These are phyloP conservation scores for Nysson spinosus DNA, from an alignment of 2,888 invertebrate species.

Conservation along the genomic window DNA sequence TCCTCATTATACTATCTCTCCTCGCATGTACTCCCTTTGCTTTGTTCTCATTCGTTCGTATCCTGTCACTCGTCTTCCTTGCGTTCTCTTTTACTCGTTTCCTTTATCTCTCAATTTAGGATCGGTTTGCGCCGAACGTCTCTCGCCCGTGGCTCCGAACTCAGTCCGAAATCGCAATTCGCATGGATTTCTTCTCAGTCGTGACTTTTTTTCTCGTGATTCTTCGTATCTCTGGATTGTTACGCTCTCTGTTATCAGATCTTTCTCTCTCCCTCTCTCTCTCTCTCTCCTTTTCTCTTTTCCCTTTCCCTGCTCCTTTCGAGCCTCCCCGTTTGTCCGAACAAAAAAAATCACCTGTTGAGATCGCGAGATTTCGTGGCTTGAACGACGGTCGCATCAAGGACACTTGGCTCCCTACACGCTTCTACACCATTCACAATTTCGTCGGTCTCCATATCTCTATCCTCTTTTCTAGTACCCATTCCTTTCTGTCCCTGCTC, in stretches of 20 bases:
- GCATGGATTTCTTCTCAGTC: slow-evolving; percentile 56
- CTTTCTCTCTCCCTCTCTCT: slow-evolving; percentile 4
- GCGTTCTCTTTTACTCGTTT: slow-evolving; percentile 17
- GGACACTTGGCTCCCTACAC: slow-evolving; percentile 78
- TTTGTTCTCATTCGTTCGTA: slow-evolving; percentile 46
- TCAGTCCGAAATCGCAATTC: slow-evolving; percentile 66
- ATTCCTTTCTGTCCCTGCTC: slow-evolving; percentile 17
- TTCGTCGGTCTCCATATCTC: slow-evolving; percentile 49
- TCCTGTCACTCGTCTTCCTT: slow-evolving; percentile 13
- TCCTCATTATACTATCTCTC: slow-evolving; percentile 40
- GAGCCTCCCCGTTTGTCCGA: slow-evolving; percentile 16
- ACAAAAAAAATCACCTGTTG: slow-evolving; percentile 63
- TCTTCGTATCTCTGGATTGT: slow-evolving; percentile 13
- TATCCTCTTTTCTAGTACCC: slow-evolving; percentile 23
- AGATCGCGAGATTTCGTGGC: slow-evolving; percentile 77
- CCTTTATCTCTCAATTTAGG: slow-evolving; percentile 62
- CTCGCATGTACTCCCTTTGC: slow-evolving; percentile 25
- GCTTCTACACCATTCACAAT: slow-evolving; percentile 74
- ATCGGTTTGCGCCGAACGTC: slow-evolving; percentile 77
- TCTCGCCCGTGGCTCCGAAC: slow-evolving; percentile 77
- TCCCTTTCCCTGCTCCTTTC: neutral
- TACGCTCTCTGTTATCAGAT: slow-evolving; percentile 29
- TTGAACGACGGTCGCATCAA: slow-evolving; percentile 78
- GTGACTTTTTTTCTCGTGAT: slow-evolving; percentile 52
- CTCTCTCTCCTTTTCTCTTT: slow-evolving; percentile 2